Evolutionary conservation across 1,140 invertebrate genomes (phyloP), one percentile per base, ranked within the genome.

Genomic region (Achatina immaculata): DNA sequence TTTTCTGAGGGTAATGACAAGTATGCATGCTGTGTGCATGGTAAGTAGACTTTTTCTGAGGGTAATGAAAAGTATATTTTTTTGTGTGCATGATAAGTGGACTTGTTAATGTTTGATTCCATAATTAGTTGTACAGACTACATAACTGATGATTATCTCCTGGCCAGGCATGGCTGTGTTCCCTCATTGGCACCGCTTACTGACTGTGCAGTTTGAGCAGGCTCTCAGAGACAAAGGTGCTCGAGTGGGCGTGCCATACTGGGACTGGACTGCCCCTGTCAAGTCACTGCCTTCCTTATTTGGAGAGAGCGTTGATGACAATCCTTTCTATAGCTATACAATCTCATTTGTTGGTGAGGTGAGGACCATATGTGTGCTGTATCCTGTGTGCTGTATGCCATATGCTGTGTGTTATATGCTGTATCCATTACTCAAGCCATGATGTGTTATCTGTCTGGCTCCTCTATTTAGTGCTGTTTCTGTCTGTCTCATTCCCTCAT

Each of bases 111-210:
- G 9, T 28, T 65, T 11, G 9, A 9, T 6, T 65, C 62, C 7
- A 11, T 11, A 28, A 65, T 7, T 7, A 65, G 9, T 9, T 11
- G 24, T n/a, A 65, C 24, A 28, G 24, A 24, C 24, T 65, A 9
- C 34, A 36, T n/a, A 11, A 40, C 19, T 11, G 3, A 68, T 40
- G 3, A 36, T 36, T n/a, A 40, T 34, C 16, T 74, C 34, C 19
- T 74, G 1, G 6, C 72, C 45, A 74, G 72, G 72, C 38, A 85
- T 85, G 84, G 74, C 84, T 34, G 82, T 78, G n/a, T 85, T 85
- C 73, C 82, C 84, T 19, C 84, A 85, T 73, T 85, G 84, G 84
- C 84, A 85, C 62, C 71, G 84, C 28, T 78, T 85, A 19, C 74
- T 81, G 31, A 80, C 80, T 24, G 79, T 85, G 4, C 84, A 85